A percentile compares a stretch with the other conserved stretches of the same genome.
These are phyloP conservation scores for Caenorhabditis remanei DNA, from an alignment of 1,140 invertebrate species.

Conservation along the genomic window DNA sequence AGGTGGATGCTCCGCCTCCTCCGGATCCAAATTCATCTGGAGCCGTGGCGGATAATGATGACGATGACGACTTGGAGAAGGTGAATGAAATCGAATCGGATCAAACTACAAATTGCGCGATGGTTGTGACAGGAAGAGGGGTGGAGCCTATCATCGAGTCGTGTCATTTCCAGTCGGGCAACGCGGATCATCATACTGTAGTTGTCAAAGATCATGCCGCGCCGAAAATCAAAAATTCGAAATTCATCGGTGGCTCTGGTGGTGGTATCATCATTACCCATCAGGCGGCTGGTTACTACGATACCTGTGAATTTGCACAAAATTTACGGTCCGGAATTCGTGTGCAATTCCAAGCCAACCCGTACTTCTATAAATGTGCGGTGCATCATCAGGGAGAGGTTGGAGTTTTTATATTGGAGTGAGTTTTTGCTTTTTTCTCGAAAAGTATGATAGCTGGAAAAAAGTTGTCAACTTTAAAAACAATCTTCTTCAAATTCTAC, in stretches of 20 bases:
- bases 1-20: not conserved
- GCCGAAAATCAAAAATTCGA: not conserved
- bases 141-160: slow-evolving; percentile 31
- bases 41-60: not conserved
- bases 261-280: slow-evolving; percentile 34
- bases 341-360: slow-evolving; percentile 27
- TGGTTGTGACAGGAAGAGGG: not conserved
- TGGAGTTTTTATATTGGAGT: slow-evolving; percentile 33
- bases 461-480: not conserved
- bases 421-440: not conserved
- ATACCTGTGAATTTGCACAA: slow-evolving; percentile 13
- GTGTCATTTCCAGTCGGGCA: slow-evolving; percentile 27
- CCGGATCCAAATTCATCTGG: not conserved
- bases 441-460: not conserved
- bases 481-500: not conserved
- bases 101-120: slow-evolving; percentile 40
- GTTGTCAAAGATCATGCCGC: slow-evolving; percentile 32
- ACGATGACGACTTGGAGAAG: slow-evolving; percentile 20
- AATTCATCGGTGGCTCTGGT: not conserved
- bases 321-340: slow-evolving; percentile 19
- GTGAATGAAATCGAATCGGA: not conserved
- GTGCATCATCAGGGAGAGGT: slow-evolving; percentile 30
- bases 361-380: not conserved
- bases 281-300: not conserved
- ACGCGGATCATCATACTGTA: slow-evolving; percentile 42